A percentile compares a stretch with the other conserved stretches of the same genome.
Conservation (phyloP, 2,888 invertebrate species). For the Tethea ocularis region DNA sequence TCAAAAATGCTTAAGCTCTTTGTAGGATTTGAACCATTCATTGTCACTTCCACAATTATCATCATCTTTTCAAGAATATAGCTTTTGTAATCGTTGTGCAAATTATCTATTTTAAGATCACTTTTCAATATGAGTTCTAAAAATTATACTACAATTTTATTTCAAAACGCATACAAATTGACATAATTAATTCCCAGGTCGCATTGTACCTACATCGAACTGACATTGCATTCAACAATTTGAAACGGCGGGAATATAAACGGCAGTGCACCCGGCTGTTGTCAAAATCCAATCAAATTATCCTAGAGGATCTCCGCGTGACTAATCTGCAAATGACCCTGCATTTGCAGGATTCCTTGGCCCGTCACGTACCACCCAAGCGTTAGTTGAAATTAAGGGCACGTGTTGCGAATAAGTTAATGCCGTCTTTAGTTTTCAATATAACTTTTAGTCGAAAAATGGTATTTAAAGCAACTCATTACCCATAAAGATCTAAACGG, state of each 20-base stretch:
- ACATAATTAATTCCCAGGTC: not conserved
- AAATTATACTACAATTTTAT: not conserved
- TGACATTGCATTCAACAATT: conserved; percentile 31
- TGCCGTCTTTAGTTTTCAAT: not conserved
- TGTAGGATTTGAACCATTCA: no score
- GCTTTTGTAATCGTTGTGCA: no score
- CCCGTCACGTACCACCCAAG: not conserved
- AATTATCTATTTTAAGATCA: not conserved
- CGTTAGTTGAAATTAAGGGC: conserved; percentile 5
- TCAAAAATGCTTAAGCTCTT: no score
- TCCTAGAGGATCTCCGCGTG: conserved; percentile 14
- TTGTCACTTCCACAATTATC: no score
- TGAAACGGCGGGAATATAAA: conserved; percentile 21
- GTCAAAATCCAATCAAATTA: conserved; percentile 39
- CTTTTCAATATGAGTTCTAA: not conserved
- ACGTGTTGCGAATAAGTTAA: conserved; percentile 7
- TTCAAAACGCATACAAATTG: not conserved
- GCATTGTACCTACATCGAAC: not conserved
- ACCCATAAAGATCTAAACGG: no score
- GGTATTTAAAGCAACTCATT: not conserved
- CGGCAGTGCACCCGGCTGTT: conserved; percentile 17
- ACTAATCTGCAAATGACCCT: conserved; percentile 19
- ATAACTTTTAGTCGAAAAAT: not conserved
- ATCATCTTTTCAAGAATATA: no score
- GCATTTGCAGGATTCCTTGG: not conserved